Evolutionary conservation across 2,797 vertebrate genomes (phyloP).

Genomic region (Stomatorhinus walkeri): DNA sequence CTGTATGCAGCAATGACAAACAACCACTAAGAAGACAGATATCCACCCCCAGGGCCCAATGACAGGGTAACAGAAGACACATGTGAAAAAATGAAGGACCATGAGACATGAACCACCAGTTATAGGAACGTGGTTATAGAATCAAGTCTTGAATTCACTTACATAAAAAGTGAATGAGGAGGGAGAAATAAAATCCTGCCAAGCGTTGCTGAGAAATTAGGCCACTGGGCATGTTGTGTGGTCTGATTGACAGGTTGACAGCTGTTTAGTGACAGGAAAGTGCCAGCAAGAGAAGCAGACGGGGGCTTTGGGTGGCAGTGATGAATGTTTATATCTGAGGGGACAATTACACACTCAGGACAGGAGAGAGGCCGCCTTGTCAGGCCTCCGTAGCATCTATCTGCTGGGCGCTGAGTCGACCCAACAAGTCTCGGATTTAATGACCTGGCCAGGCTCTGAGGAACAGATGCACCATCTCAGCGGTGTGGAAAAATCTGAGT

Average conservation of each 20-base stretch:
- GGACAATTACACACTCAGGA: background rate
- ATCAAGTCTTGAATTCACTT: background rate
- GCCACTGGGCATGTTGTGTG: background rate
- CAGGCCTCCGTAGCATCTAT: background rate
- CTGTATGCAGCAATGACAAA: background rate
- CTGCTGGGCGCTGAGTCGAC: background rate
- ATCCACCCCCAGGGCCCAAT: background rate
- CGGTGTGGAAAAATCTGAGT: background rate
- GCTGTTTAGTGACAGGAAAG: background rate
- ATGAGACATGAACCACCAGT: background rate
- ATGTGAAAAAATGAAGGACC: background rate
- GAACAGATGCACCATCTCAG: slow-evolving; percentile 15
- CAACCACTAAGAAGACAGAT: background rate
- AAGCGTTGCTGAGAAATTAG: background rate
- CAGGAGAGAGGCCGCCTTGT: background rate
- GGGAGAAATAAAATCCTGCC: background rate
- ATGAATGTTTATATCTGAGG: background rate
- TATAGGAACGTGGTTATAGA: background rate
- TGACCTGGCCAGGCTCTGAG: background rate
- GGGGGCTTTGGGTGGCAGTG: background rate
- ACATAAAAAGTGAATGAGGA: background rate
- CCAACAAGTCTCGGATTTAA: background rate
- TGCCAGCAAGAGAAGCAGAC: background rate
- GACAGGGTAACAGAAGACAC: background rate
- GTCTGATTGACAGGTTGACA: slow-evolving; percentile 15